Evolutionary conservation across 1,140 invertebrate genomes (phyloP).

Genomic region (Asobara japonica): DNA sequence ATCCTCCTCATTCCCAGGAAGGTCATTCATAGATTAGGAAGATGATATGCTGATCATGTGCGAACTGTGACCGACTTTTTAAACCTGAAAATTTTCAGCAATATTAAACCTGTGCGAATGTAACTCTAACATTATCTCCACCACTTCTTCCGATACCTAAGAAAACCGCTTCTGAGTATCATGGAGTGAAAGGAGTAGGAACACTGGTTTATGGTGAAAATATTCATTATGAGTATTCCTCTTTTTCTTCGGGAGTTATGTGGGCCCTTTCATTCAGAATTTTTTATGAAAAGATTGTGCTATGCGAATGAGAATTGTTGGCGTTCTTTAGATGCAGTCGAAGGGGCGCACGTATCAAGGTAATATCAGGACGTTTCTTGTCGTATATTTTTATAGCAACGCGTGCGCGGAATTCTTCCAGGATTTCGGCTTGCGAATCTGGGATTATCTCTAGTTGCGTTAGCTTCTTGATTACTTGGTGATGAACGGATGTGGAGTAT

Average conservation of each 20-base stretch:
- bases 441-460: constrained; percentile 45
- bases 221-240: neutral
- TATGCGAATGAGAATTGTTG: neutral
- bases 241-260: neutral
- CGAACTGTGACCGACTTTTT: too few species aligned
- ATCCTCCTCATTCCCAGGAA: too few species aligned
- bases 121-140: too few species aligned
- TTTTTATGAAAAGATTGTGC: too few species aligned
- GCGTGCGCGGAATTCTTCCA: constrained; percentile 13
- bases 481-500: constrained; percentile 38
- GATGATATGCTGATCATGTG: too few species aligned
- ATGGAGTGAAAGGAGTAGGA: constrained; percentile 18
- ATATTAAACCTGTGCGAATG: too few species aligned
- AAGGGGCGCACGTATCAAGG: constrained; percentile 17
- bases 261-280: neutral
- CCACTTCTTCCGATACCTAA: too few species aligned
- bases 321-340: neutral
- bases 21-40: too few species aligned
- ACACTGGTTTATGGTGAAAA: neutral
- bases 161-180: constrained; percentile 27
- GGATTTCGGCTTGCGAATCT: neutral
- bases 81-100: too few species aligned
- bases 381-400: constrained; percentile 17
- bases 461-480: constrained; percentile 52
- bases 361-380: constrained; percentile 4